phyloP scores from a whole-genome alignment of 1,140 invertebrate genomes.

The Caerostris darwini region DNA sequence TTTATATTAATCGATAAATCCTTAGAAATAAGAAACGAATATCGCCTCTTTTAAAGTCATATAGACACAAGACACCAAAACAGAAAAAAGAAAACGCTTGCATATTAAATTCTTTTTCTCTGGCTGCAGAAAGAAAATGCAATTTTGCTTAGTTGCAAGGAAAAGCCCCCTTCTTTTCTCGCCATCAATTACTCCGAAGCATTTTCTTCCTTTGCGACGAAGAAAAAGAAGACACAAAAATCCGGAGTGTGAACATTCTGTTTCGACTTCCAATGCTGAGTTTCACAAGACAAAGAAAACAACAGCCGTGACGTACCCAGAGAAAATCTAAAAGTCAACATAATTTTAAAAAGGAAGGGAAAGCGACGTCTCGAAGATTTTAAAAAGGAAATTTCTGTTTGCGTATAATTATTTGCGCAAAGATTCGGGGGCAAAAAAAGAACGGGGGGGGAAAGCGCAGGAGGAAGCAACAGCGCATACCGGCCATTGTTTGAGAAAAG shows the following conservation, averaged over 20 bases:
- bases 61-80: too few relatives aligned
- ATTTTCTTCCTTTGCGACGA: neutral
- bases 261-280: neutral
- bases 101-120: too few relatives aligned
- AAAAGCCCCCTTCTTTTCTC: neutral
- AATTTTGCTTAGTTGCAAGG: neutral
- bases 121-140: neutral
- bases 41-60: too few relatives aligned
- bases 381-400: conserved; percentile 32
- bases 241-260: neutral
- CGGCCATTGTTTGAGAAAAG: conserved; percentile 10
- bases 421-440: neutral
- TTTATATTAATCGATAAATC: too few relatives aligned
- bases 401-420: conserved; percentile 42
- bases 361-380: too few relatives aligned
- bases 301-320: neutral
- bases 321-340: neutral
- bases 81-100: too few relatives aligned
- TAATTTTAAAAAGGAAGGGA: neutral
- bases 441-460: neutral
- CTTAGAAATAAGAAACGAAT: too few relatives aligned
- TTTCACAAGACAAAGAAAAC: neutral
- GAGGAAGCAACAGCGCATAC: neutral
- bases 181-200: neutral
- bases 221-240: neutral